A percentile compares a stretch with the other conserved stretches of the same genome.
Conservation (phyloP, 2,113 vertebrate species). For the Thymallus thymallus region DNA sequence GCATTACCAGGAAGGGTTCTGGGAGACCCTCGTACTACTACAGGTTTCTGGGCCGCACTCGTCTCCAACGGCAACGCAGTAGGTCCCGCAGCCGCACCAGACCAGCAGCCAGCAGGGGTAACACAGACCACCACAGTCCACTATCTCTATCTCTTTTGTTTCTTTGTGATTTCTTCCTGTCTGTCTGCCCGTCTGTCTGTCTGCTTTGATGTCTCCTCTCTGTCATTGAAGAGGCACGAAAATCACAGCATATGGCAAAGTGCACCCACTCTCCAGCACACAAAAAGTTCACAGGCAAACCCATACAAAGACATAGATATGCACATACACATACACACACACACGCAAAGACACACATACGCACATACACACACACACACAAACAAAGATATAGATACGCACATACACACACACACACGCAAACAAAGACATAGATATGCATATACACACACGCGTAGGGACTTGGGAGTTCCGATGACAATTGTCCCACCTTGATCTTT, state of each 20-base stretch:
- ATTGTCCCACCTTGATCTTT: slow-evolving; percentile 6
- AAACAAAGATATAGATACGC: neutral
- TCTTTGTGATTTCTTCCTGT: neutral
- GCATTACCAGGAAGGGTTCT: slow-evolving; percentile 87
- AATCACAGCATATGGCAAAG: slow-evolving; percentile 27
- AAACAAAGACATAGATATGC: neutral
- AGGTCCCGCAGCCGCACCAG: slow-evolving; percentile 91
- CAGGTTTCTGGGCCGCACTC: slow-evolving; percentile 88
- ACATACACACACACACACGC: no score
- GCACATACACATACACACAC: no score
- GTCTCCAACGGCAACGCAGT: slow-evolving; percentile 93
- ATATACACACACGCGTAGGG: neutral
- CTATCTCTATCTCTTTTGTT: neutral
- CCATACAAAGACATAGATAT: neutral
- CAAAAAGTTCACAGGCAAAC: slow-evolving; percentile 3
- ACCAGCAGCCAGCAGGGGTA: slow-evolving; percentile 82
- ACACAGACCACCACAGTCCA: slow-evolving; percentile 41
- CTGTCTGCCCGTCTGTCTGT: slow-evolving; percentile 16
- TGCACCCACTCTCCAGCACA: slow-evolving; percentile 2
- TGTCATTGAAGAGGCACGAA: slow-evolving; percentile 26
- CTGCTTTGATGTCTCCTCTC: slow-evolving; percentile 58
- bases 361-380: slow-evolving; percentile 13
- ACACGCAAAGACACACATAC: slow-evolving; percentile 4
- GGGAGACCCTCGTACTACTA: slow-evolving; percentile 94
- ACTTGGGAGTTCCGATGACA: neutral